Percentiles rank a stretch among this genome's conserved stretches.
These are phyloP conservation scores for Corythornis madagascariensis DNA, from an alignment of 2,113 vertebrate genomes.

Conservation along the genomic window DNA sequence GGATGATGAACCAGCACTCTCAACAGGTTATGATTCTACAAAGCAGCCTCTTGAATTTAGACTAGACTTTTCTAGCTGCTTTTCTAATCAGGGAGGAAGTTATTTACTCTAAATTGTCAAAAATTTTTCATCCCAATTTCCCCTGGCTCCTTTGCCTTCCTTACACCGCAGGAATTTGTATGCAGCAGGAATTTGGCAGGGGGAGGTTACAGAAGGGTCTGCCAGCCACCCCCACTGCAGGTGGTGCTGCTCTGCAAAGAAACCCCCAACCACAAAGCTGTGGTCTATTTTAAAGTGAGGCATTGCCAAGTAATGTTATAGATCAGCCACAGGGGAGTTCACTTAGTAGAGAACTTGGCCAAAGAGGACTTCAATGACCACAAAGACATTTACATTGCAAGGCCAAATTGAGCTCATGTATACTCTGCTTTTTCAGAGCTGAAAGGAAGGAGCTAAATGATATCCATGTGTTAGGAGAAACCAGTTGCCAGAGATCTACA, in stretches of 20 bases:
- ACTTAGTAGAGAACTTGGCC: not conserved
- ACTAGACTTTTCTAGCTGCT: not conserved
- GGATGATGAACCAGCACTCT: not conserved
- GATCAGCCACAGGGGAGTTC: not conserved
- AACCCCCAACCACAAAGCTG: not conserved
- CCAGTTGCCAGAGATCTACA: not conserved
- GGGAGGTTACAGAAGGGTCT: not conserved
- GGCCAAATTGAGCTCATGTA: constrained; percentile 19
- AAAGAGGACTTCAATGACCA: not conserved
- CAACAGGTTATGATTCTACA: not conserved
- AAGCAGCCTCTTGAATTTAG: not conserved
- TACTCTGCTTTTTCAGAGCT: constrained; percentile 3
- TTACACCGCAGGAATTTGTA: constrained; percentile 3
- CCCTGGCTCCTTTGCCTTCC: not conserved
- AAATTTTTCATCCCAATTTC: not conserved
- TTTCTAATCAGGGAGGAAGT: constrained; percentile 2
- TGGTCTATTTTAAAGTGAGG: constrained; percentile 17
- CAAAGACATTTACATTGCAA: not conserved
- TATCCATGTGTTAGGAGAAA: constrained; percentile 28
- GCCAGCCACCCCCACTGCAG: constrained; percentile 49
- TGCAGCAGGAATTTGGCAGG: constrained; percentile 23
- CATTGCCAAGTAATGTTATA: constrained; percentile 35
- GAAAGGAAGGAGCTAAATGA: constrained; percentile 31
- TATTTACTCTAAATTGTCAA: constrained; percentile 13
- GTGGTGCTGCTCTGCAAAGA: constrained; percentile 15